Conservation (phyloP, 2,888 invertebrate species). For the Tineola bisselliella region DNA sequence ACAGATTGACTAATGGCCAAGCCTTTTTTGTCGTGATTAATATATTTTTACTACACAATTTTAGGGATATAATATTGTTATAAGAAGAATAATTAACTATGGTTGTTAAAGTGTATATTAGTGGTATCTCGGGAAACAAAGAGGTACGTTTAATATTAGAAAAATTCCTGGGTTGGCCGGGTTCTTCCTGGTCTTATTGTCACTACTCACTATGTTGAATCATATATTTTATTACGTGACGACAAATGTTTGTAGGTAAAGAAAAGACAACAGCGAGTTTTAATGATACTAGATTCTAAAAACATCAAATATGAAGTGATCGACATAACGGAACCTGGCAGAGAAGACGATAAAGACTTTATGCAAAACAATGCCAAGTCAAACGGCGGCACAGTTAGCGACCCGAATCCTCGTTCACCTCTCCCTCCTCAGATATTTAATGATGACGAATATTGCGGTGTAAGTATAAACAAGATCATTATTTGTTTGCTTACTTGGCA, state of each 20-base stretch:
- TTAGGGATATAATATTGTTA: conserved; percentile 33
- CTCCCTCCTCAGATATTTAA: conserved; percentile 95
- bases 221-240: conserved; percentile 51
- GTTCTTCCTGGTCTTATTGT: conserved; percentile 39
- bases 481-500: neutral
- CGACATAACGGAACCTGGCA: conserved; percentile 95
- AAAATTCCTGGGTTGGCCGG: conserved; percentile 48
- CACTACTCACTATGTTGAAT: conserved; percentile 46
- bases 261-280: conserved; percentile 92
- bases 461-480: conserved; percentile 52
- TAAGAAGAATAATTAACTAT: conserved; percentile 59
- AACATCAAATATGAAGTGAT: conserved; percentile 88
- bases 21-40: conserved; percentile 51
- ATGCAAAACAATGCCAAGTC: conserved; percentile 90
- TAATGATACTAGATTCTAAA: conserved; percentile 94
- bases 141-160: conserved; percentile 76
- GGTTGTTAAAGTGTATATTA: conserved; percentile 92
- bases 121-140: conserved; percentile 93
- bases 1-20: conserved; percentile 56
- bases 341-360: conserved; percentile 86
- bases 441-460: conserved; percentile 92
- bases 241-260: conserved; percentile 78
- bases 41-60: conserved; percentile 35
- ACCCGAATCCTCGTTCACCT: conserved; percentile 79
- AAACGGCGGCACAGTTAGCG: conserved; percentile 77